phyloP scores from a whole-genome alignment of 1,140 invertebrate genomes.

The Papilio machaon region DNA sequence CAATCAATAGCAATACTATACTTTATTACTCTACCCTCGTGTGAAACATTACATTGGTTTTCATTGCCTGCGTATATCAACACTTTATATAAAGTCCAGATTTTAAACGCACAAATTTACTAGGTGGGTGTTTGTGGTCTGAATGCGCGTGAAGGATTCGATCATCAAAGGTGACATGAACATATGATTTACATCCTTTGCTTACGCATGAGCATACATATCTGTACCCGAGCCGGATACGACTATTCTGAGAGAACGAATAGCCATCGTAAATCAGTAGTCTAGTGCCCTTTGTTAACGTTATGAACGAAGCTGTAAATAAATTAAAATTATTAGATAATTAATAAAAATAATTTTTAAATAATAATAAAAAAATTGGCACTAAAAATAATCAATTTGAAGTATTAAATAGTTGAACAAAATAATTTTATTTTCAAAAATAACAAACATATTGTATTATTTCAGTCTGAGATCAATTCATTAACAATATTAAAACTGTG shows the following conservation, averaged over 20 bases:
- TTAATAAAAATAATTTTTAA: background rate
- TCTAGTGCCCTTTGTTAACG: slow-evolving; percentile 20
- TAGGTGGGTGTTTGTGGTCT: slow-evolving; percentile 44
- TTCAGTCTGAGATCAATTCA: background rate
- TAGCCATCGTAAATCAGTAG: slow-evolving; percentile 36
- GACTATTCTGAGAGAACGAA: slow-evolving; percentile 34
- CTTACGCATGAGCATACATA: slow-evolving; percentile 45
- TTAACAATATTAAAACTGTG: background rate
- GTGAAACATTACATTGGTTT: too few relatives aligned
- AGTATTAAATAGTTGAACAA: background rate
- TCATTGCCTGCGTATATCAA: too few relatives aligned
- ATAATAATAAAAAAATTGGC: background rate
- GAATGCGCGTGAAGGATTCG: slow-evolving; percentile 13
- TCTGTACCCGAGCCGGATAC: slow-evolving; percentile 26
- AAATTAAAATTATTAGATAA: background rate
- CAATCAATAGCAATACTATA: too few relatives aligned
- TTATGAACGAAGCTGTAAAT: slow-evolving; percentile 40
- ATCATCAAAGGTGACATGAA: slow-evolving; percentile 41
- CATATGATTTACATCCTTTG: slow-evolving; percentile 47
- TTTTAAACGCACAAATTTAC: slow-evolving; percentile 16
- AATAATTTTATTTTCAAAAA: background rate
- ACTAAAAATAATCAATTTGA: background rate
- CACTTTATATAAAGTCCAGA: slow-evolving; percentile 33
- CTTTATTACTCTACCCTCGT: too few relatives aligned
- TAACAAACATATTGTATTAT: background rate